These are phyloP conservation scores for Leptopilina boulardi DNA, from an alignment of 1,140 invertebrate species.

Conservation along the genomic window DNA sequence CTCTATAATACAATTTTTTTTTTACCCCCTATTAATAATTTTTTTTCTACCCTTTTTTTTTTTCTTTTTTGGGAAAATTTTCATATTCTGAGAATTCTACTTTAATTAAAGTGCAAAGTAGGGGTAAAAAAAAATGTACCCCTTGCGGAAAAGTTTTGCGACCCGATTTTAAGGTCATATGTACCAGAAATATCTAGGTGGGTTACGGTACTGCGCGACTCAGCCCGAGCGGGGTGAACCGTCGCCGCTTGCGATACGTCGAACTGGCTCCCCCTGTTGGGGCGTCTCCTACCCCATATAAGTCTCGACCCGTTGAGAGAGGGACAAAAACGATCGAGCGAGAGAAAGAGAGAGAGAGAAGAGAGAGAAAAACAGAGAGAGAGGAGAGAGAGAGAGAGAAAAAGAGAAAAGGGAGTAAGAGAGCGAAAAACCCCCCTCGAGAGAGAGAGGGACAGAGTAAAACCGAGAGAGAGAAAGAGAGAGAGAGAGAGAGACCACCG, in stretches of 20 bases:
- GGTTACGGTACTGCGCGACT: conserved; percentile 69
- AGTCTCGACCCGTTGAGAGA: conserved; percentile 35
- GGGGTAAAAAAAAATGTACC: too few species aligned
- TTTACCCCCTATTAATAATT: background rate
- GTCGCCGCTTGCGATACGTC: conserved; percentile 69
- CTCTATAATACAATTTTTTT: background rate
- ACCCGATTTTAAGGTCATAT: background rate
- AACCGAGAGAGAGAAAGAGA: conserved; percentile 1
- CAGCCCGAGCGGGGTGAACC: conserved; percentile 65
- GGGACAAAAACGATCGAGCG: conserved; percentile 1
- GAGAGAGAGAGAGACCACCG: conserved; percentile 36
- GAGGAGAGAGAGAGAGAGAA: conserved; percentile 1
- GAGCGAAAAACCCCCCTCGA: background rate
- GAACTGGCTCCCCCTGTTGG: conserved; percentile 69
- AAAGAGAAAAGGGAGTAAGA: background rate
- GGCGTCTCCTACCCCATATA: conserved; percentile 68
- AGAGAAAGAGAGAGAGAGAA: background rate
- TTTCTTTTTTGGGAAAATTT: too few species aligned
- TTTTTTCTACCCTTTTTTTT: background rate
- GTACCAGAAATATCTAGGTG: background rate
- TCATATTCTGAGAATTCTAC: too few species aligned
- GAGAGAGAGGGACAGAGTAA: background rate
- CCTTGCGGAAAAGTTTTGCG: background rate
- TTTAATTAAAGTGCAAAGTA: too few species aligned
- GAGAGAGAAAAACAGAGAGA: background rate